phyloP scores from a whole-genome alignment of 2,888 invertebrate species.

The Yponomeuta cagnagella region DNA sequence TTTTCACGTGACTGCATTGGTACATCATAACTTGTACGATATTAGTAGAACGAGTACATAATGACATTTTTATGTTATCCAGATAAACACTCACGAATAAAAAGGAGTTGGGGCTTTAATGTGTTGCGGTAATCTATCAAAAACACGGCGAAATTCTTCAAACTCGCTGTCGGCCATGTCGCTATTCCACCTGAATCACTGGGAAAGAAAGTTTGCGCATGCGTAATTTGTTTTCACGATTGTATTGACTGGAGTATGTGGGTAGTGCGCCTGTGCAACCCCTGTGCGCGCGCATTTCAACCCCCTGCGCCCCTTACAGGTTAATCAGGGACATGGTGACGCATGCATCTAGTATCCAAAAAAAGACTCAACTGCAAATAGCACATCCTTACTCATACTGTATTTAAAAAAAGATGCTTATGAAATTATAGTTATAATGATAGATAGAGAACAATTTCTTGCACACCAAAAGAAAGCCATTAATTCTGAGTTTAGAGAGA shows the following conservation, averaged over 20 bases:
- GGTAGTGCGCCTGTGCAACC: constrained; percentile 35
- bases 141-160: constrained; percentile 92
- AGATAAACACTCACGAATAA: constrained; percentile 86
- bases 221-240: constrained; percentile 43
- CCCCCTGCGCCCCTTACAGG: background rate
- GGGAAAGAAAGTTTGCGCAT: constrained; percentile 44
- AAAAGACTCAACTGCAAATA: background rate
- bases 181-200: constrained; percentile 82
- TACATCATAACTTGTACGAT: background rate
- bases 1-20: background rate
- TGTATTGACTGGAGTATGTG: constrained; percentile 49
- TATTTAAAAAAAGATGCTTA: too few relatives aligned
- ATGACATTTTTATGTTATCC: background rate
- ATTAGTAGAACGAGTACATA: background rate
- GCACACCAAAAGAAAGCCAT: too few relatives aligned
- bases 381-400: background rate
- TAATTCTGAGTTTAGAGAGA: too few relatives aligned
- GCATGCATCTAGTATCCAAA: background rate
- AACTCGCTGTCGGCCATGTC: constrained; percentile 95
- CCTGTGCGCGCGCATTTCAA: constrained; percentile 35
- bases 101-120: constrained; percentile 87
- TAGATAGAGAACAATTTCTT: too few relatives aligned
- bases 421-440: too few relatives aligned
- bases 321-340: background rate
- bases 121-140: constrained; percentile 87